Base-by-base conservation (phyloP, 2,113 vertebrate species). In the Lampris megalopsis region DNA sequence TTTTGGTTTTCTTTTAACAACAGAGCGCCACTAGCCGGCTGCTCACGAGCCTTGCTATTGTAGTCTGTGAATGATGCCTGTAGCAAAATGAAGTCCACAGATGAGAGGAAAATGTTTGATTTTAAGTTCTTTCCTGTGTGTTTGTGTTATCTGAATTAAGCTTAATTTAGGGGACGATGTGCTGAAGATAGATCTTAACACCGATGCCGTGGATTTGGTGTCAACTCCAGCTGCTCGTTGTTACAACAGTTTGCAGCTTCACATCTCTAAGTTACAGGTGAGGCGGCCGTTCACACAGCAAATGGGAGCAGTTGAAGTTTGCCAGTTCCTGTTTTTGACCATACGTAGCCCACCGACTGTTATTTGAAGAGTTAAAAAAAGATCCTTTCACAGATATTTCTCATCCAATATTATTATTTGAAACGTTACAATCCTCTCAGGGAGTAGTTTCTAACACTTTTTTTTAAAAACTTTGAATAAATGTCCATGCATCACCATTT, bases 181-280 rank as follows among this genome's bases (percentile, higher is more conserved):
- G 43, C 93, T 98, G 92, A 96, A 93, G 92, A 93, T 97, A 89
- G 93, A 94, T 73, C 93, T 95, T 49, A 94, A 95, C 90, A 91
- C 94, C 68, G 92, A 90, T 54, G 93, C 94, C 61, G 84, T 96
- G 85, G 94, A 94, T 67, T 90, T 88, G 76, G 76, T 93, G 5
- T 85, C 92, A 49, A 88, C 94, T 77, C 94, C 95, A 82, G 94
- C 95, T 42, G 13, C 90, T 3, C 79, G 93, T 24, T 84, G 97
- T 38, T 91, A 93, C 89, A 92, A 62, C 86, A 94, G 92, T 91
- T 93, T 99, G 84, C 96, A 96, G 82, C 93, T 95, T 68, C 96
- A 98, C 67, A 91, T 99, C 82, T 91, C 89, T 49, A 94, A 94
- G 91, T 95, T 99, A 85, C 97, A 99, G 97, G 97, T 99, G 94